Percentiles rank a stretch among this genome's conserved stretches.
These are phyloP conservation scores for Orbicella faveolata DNA, from an alignment of 64 coral and sea anemone species.

Conservation along the genomic window DNA sequence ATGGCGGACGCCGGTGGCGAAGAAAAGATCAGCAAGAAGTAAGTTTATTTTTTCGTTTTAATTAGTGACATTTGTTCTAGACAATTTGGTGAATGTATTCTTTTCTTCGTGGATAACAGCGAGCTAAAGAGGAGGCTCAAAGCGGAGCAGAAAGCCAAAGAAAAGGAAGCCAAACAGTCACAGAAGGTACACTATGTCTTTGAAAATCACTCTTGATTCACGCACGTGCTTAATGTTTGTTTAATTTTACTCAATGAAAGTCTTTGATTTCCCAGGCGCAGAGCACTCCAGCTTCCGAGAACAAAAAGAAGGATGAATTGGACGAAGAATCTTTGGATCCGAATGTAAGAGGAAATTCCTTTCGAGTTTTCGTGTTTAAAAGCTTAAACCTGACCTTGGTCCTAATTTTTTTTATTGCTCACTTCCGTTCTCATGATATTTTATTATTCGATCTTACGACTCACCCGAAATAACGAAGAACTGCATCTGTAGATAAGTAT, in stretches of 20 bases:
- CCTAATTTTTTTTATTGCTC: background rate
- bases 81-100: background rate
- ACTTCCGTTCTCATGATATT: background rate
- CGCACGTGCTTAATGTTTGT: constrained; percentile 12
- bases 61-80: background rate
- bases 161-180: constrained; percentile 86
- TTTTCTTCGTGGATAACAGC: constrained; percentile 29
- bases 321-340: constrained; percentile 94
- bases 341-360: constrained; percentile 77
- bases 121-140: constrained; percentile 91
- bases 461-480: too few species aligned
- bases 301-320: constrained; percentile 84
- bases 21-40: constrained; percentile 94
- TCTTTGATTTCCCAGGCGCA: constrained; percentile 46
- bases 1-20: constrained; percentile 89
- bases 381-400: background rate
- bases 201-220: background rate
- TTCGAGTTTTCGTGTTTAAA: background rate
- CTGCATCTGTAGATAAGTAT: too few species aligned
- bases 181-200: constrained; percentile 40
- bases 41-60: constrained; percentile 9
- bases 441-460: background rate
- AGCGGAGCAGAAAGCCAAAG: constrained; percentile 95
- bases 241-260: background rate
- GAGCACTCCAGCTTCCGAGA: constrained; percentile 33